A percentile compares a stretch with the other conserved stretches of the same genome.
Evolutionary conservation across 2,113 vertebrate genomes (phyloP).

Genomic region (Thunnus thynnus): DNA sequence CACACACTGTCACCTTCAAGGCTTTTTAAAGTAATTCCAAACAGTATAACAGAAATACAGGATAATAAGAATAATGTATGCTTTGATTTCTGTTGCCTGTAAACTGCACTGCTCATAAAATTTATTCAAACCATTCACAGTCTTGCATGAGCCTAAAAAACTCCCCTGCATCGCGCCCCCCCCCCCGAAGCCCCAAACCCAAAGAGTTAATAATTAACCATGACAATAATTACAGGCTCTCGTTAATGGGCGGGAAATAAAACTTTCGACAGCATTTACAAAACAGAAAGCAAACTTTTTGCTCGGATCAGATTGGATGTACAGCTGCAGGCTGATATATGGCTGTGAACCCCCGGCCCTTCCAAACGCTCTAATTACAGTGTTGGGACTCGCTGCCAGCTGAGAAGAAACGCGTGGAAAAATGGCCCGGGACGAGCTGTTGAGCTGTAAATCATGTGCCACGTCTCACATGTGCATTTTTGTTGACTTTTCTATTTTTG

Average conservation of each 20-base stretch:
- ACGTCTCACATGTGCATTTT: constrained; percentile 53
- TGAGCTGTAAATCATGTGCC: constrained; percentile 74
- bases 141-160: constrained; percentile 34
- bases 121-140: constrained; percentile 39
- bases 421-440: constrained; percentile 68
- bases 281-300: constrained; percentile 72
- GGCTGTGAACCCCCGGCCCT: constrained; percentile 72
- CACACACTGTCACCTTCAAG: constrained; percentile 40
- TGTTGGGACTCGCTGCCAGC: constrained; percentile 71
- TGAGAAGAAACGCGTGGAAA: constrained; percentile 76
- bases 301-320: constrained; percentile 69
- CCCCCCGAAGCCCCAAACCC: constrained; percentile 26
- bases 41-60: constrained; percentile 30
- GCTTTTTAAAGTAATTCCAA: constrained; percentile 12
- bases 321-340: constrained; percentile 83
- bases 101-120: constrained; percentile 47
- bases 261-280: constrained; percentile 75
- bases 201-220: constrained; percentile 78
- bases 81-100: constrained; percentile 61
- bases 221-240: constrained; percentile 81
- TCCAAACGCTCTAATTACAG: constrained; percentile 83
- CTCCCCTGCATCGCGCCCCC: neutral
- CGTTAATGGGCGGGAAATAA: constrained; percentile 73
- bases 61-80: constrained; percentile 14
- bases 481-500: constrained; percentile 64